Evolutionary conservation across 2,888 invertebrate species (phyloP), one percentile per base, ranked within the genome.

Genomic region (Eupeodes latifasciatus): DNA sequence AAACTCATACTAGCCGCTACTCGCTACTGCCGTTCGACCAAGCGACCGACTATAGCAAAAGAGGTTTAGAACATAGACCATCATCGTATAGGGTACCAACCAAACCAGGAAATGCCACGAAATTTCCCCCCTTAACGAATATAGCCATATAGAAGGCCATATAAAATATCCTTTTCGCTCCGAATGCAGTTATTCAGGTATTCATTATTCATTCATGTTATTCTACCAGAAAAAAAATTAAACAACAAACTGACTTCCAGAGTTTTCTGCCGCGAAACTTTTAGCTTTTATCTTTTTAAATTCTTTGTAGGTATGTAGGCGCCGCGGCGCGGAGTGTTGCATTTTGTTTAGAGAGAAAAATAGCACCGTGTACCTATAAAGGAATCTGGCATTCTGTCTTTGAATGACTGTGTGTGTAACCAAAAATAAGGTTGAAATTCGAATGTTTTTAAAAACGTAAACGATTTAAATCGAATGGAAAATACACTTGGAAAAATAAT

Each of bases 171-270:
- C 77, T 67, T 27, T 61, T 27, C 57, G 51, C 61, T 76, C 10
- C 49, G 78, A 88, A 88, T 81, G 88, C 81, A 88, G 85, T 78
- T 85, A 78, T 81, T 78, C 81, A 85, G 85, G 85, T 85, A 88
- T 85, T 88, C 77, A 81, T 85, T 88, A 85, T 88, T 88, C 85
- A 85, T 88, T 88, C 85, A 85, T 85, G 88, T n/a, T 69, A 69
- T 62, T 77, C 62, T 67, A 27, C 62, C 55, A 53, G 34, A 59
- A 59, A 59, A 27, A 27, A 27, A 3, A 27, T 27, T 1, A 27
- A 27, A 27, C 27, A 27, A 27, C 27, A 27, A 72, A 66, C 75
- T 49, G 77, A 57, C 80, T 84, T 77, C 69, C 74, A 81, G 34
- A 53, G 44, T 78, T 85, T 74, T 85, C 57, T 49, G 69, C 57